Base-by-base conservation (phyloP, 2,797 vertebrate genomes). In the Oreochromis mossambicus region DNA sequence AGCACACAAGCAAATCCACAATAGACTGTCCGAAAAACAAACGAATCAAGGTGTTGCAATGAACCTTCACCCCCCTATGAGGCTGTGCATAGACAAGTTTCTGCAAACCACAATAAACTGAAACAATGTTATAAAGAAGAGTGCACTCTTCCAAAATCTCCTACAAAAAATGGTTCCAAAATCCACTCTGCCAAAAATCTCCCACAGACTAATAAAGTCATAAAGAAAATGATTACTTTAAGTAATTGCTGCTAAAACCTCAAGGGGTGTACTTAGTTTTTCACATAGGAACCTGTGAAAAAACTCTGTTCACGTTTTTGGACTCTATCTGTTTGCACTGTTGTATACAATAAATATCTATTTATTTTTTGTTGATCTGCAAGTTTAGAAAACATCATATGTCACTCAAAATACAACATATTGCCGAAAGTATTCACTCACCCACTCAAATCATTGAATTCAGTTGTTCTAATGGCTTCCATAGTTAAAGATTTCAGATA, bases 281-380 rank as follows among this genome's bases (percentile, higher is more conserved):
- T 52, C 51, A 52, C 9, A 52, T 21, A 24, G 51, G 10, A 52
- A 12, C n/a, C 5, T 52, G 51, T 52, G n/a, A 52, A 52, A 52
- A 21, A 1, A 24, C n/a, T 21, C 9, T 4, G n/a, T 52, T 52
- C 19, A 52, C 0, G 1, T 21, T 52, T 52, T 21, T 52, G 19
- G 9, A 52, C 9, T 52, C 17, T 5, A 50, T 50, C n/a, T 0
- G 10, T 52, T 21, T 52, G 10, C n/a, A 52, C n/a, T 21, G 51
- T 52, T 21, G 51, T 52, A 52, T 52, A 3, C 5, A 2, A 11
- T 21, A n/a, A 52, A 52, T 3, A 21, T 11, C n/a, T 21, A 52
- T 21, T 21, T n/a, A 3, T 6, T 11, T 12, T 52, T 52, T 52
- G 51, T 52, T 52, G 51, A 24, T 52, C 51, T 52, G 51, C 5